Conservation (phyloP, 1,140 invertebrate genomes). For the Galendromus occidentalis region DNA sequence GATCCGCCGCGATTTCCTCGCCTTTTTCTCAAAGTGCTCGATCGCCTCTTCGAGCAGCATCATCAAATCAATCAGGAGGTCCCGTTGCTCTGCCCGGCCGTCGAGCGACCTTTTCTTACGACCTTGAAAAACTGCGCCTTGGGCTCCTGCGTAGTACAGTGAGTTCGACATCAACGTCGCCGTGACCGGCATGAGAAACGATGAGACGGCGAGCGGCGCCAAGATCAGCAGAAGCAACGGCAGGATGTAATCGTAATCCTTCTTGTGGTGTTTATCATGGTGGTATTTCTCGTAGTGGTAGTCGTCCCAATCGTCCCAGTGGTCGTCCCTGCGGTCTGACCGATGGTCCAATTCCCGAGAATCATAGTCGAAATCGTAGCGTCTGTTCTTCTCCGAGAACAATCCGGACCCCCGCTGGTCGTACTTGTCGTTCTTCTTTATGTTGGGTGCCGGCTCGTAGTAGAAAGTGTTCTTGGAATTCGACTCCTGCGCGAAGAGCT, state of each 20-base stretch:
- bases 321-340: background rate
- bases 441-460: background rate
- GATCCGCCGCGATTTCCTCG: background rate
- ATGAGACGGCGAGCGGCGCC: background rate
- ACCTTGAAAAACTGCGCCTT: background rate
- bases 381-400: background rate
- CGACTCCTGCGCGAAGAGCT: background rate
- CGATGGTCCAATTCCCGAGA: background rate
- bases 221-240: background rate
- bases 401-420: background rate
- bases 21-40: background rate
- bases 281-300: background rate
- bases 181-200: constrained; percentile 3
- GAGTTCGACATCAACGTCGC: background rate
- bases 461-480: background rate
- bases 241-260: background rate
- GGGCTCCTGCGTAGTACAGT: background rate
- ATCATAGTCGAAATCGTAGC: background rate
- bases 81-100: background rate
- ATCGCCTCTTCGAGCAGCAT: background rate
- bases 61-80: background rate
- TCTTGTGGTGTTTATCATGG: constrained; percentile 1
- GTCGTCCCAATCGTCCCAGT: background rate
- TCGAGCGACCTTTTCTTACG: background rate
- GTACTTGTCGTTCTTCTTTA: background rate